Percentiles rank a stretch among this genome's conserved stretches.
Evolutionary conservation across 2,888 invertebrate species (phyloP).

Genomic region (Dione juno): DNA sequence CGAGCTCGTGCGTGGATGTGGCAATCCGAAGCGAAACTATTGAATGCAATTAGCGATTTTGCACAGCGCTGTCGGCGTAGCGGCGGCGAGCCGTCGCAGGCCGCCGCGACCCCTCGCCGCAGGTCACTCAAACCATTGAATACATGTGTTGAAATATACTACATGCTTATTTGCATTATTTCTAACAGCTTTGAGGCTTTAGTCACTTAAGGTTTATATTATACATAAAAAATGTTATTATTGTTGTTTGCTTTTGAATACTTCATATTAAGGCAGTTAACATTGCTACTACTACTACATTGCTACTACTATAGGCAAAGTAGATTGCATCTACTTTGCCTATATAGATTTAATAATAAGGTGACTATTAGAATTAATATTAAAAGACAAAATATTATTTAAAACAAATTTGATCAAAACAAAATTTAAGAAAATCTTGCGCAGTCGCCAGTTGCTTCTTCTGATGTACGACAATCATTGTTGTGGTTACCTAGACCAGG

Average conservation of each 20-base stretch:
- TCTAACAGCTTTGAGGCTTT: neutral
- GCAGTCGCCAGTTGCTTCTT: neutral
- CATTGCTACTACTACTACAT: too few species aligned
- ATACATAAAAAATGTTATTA: neutral
- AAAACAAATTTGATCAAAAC: neutral
- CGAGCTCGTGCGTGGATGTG: constrained; percentile 40
- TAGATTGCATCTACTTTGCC: neutral
- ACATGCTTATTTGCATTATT: constrained; percentile 45
- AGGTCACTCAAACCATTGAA: constrained; percentile 56
- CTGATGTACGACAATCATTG: constrained; percentile 40
- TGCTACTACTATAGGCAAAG: too few species aligned
- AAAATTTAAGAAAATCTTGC: neutral
- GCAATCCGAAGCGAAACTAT: constrained; percentile 56
- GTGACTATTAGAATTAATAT: neutral
- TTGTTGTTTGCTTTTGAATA: neutral
- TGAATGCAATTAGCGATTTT: constrained; percentile 77
- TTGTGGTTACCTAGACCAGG: constrained; percentile 63
- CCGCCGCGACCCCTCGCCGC: constrained; percentile 58
- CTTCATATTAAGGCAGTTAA: too few species aligned
- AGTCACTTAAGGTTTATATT: neutral
- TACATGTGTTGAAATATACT: constrained; percentile 54
- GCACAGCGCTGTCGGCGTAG: constrained; percentile 68
- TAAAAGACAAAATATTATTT: neutral
- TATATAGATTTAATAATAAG: neutral
- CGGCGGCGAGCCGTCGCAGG: constrained; percentile 40